These are phyloP conservation scores for Psittacus erithacus DNA, from an alignment of 2,113 vertebrate genomes.

Conservation along the genomic window DNA sequence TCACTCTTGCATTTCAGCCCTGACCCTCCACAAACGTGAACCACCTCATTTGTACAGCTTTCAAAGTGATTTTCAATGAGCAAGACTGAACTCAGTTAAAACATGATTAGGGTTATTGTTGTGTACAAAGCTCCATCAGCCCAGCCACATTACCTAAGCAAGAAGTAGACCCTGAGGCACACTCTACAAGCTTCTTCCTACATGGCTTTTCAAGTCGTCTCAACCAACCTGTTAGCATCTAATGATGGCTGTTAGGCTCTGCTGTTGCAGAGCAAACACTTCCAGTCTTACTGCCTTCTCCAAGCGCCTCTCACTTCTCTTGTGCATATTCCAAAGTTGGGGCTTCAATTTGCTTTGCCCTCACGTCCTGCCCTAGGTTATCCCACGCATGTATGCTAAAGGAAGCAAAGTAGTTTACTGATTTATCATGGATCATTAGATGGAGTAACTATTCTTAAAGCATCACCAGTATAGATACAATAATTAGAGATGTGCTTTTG, in stretches of 20 bases:
- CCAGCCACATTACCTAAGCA: background rate
- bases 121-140: background rate
- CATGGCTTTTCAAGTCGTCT: background rate
- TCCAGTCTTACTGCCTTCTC: background rate
- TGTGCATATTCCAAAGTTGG: background rate
- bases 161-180: background rate
- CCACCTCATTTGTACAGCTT: background rate
- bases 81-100: background rate
- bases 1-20: background rate
- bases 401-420: constrained; percentile 62
- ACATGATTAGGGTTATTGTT: background rate
- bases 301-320: background rate
- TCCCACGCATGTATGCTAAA: background rate
- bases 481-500: constrained; percentile 84
- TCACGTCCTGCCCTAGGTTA: background rate
- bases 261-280: background rate
- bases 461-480: constrained; percentile 71
- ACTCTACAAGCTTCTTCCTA: background rate
- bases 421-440: constrained; percentile 72
- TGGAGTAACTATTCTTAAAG: constrained; percentile 75
- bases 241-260: background rate
- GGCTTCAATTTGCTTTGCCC: background rate
- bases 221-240: background rate
- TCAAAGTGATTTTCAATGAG: background rate
- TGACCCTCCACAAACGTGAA: background rate